Base-by-base conservation (phyloP, 2,797 vertebrate genomes). In the Choloepus didactylus region DNA sequence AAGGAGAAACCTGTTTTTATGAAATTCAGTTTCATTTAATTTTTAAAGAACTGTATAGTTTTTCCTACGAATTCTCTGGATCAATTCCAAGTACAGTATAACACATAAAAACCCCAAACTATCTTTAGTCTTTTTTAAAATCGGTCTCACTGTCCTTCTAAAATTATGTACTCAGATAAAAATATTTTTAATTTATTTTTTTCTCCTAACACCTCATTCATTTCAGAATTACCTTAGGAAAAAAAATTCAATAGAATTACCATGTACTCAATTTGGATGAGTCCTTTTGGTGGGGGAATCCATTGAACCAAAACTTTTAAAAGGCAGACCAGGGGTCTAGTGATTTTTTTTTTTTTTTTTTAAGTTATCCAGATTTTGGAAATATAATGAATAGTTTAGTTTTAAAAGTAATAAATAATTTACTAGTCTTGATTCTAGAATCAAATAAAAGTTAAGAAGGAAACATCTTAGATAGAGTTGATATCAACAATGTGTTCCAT, bases 301-400 rank as follows among this genome's bases (percentile, higher is more conserved):
- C 21, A 18, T 27, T 19, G 46, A 79, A 41, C 72, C 54, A 49
- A n/a, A 67, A 54, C 16, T 89, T 18, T 35, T 83, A 81, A 66
- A 10, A 84, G 12, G 64, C 60, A 70, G 84, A 82, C 35, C 9
- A 41, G 31, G 87, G 62, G 41, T 54, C 44, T 92, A 69, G 69
- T 86, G 69, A 66, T 82, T n/a, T 81, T 82, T 64, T 70, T 54
- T 54, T 56, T 18, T 15, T 19, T 18, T 35, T 35, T 35, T 35
- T 35, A 35, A 77, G 80, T 93, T 75, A 81, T 31, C 85, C 67
- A 62, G 51, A 77, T 93, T 93, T 92, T 93, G 72, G 56, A 92
- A 88, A 67, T 91, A 49, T 76, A 27, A 87, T 84, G 70, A 38
- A 67, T 62, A 62, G 29, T 72, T 72, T 31, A 66, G 41, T 46